Base-by-base conservation (phyloP, 2,888 invertebrate genomes). In the Subacronicta megacephala region DNA sequence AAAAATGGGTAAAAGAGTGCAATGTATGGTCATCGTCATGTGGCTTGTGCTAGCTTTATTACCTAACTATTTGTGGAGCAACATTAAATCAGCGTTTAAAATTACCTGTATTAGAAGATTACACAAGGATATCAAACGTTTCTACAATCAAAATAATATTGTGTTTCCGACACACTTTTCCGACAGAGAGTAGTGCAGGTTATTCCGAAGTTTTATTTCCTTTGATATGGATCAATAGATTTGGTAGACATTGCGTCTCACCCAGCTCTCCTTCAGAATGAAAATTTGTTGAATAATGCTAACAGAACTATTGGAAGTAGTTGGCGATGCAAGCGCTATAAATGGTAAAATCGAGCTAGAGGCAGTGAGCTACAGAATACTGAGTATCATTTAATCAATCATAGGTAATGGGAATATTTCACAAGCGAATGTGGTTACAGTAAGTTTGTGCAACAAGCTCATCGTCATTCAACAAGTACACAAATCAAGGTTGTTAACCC, bases 401-500 rank as follows among this genome's bases (percentile, higher is more conserved):
- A 45, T 51, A 62, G 43, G 58, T 47, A 59, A 33, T 37, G 56
- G 38, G 46, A 51, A 57, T 69, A 67, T 68, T 73, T 62, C 72
- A 73, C 72, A 75, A 73, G 62, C 37, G 36, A 26, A 18, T 62
- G 47, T 66, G 64, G 68, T 55, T 55, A 51, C 41, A 44, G 42
- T 47, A 71, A 50, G 78, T 72, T 72, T 77, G 76, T 80, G 81
- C 76, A 78, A 80, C 81, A 75, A 58, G 69, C 75, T 71, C 77
- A 77, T 78, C 82, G 77, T 78, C 80, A 84, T 77, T 82, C 81
- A 84, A 75, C 82, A 80, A 78, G 80, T 81, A 83, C 71, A 89
- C 83, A 86, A 87, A 89, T 88, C 84, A 90, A 91, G 92, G 91
- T 92, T 90, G 87, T 90, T 92, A 89, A 91, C 91, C 90, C 83